Conservation (phyloP, 2,797 vertebrate genomes). For the Hapalemur alaotrensis region DNA sequence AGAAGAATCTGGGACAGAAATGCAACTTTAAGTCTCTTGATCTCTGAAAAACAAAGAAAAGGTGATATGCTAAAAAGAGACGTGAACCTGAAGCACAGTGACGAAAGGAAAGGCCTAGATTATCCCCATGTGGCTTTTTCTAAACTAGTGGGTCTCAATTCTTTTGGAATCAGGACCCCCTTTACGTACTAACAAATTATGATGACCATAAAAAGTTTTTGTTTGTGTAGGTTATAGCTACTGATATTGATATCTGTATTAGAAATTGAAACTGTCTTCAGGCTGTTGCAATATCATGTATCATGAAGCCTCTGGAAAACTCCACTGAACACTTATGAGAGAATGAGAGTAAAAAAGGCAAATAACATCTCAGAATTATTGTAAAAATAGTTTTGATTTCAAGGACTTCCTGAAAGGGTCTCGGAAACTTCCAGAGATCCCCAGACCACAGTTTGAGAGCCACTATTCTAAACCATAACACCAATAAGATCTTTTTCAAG, state of each 20-base stretch:
- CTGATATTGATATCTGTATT: background rate
- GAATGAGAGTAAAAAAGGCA: background rate
- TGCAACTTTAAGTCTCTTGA: conserved; percentile 21
- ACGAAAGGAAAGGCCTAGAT: background rate
- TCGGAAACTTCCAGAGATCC: background rate
- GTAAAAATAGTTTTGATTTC: background rate
- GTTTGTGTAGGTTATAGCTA: background rate
- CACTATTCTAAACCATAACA: background rate
- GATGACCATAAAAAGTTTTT: background rate
- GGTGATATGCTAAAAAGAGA: background rate
- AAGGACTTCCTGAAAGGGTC: background rate
- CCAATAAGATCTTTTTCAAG: background rate
- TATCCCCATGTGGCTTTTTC: background rate
- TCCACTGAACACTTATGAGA: background rate
- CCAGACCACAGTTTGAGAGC: background rate
- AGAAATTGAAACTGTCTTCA: background rate
- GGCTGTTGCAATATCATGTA: background rate
- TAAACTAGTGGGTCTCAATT: background rate
- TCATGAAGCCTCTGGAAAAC: background rate
- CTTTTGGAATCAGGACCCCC: background rate
- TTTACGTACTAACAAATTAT: background rate
- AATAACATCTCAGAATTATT: background rate
- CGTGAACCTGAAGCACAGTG: background rate
- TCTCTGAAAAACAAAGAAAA: background rate
- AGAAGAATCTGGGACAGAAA: conserved; percentile 26